Base-by-base conservation (phyloP, 2,888 invertebrate species). In the Zele albiditarsus region DNA sequence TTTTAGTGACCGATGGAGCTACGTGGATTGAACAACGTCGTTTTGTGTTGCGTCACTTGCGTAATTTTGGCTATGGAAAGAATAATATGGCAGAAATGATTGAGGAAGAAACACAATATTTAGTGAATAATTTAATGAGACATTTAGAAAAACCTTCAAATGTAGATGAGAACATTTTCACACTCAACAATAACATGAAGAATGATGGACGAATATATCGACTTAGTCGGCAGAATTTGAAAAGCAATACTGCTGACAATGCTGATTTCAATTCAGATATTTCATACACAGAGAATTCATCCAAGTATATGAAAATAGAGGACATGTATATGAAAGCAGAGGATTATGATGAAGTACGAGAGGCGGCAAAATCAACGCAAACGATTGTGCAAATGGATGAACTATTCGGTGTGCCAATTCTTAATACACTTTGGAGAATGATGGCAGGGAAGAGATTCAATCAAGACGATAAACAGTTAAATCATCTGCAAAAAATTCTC, bases 341-440 rank as follows among this genome's bases (percentile, higher is more conserved):
- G 10, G 81, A 84, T 25, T 87, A 85, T 66, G 80, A 77, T 5
- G 85, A 87, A 49, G 82, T 87, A 0, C 79, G 85, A 27, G 81
- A 79, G 69, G 80, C 83, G 3, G 79, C 81, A 12, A 81, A 80
- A 71, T 71, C 81, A 12, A 60, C 79, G 10, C 90, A 91, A 58
- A 91, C 91, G 0, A 86, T 92, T 0, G 89, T 94, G 0, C 91
- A 92, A 78, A 94, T 96, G 93, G 92, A 94, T 74, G 93, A 94
- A 74, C 91, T 94, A 70, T 96, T 96, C 82, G 94, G 93, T 27
- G 93, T 95, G 0, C 94, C 95, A 78, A 93, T 95, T 27, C 89
- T 96, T 8, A 96, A 96, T 82, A 94, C 95, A 0, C 87, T 96
- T 0, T 96, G 96, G 96, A 92, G 92, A 67, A 95, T 96, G 95